Percentiles rank a stretch among this genome's conserved stretches.
These are phyloP conservation scores for Rhinogobius similis DNA, from an alignment of 2,113 vertebrate genomes.

Conservation along the genomic window DNA sequence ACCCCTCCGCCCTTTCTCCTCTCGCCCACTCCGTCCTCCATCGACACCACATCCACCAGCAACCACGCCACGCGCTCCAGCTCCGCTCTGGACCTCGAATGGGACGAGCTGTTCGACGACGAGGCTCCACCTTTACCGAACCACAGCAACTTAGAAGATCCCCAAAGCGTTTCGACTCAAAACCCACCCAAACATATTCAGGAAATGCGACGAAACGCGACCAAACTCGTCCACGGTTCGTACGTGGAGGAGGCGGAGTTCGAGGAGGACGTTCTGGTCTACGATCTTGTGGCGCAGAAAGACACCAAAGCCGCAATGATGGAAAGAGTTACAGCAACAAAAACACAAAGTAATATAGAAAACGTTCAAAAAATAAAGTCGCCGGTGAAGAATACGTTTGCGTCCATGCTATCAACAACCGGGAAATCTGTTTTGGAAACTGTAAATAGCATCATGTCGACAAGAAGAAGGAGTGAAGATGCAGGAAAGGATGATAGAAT, in stretches of 20 bases:
- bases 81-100: conserved; percentile 82
- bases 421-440: conserved; percentile 53
- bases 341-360: not conserved
- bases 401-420: conserved; percentile 8
- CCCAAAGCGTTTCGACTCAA: conserved; percentile 32
- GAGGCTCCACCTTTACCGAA: conserved; percentile 16
- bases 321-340: conserved; percentile 35
- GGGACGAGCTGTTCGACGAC: conserved; percentile 91
- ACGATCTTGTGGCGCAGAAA: conserved; percentile 86
- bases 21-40: conserved; percentile 37
- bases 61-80: conserved; percentile 75
- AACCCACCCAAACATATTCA: conserved; percentile 87
- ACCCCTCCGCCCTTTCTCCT: conserved; percentile 15
- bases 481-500: conserved; percentile 40
- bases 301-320: conserved; percentile 75
- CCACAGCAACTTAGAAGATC: not conserved
- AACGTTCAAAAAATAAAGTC: not conserved
- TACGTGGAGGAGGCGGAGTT: conserved; percentile 94
- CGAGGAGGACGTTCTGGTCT: conserved; percentile 91
- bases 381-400: not conserved
- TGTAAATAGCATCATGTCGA: conserved; percentile 53
- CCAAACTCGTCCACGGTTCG: conserved; percentile 83
- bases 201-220: conserved; percentile 88
- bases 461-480: conserved; percentile 52
- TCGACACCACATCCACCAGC: conserved; percentile 43